A percentile compares a stretch with the other conserved stretches of the same genome.
Conservation (phyloP, 2,888 invertebrate species). For the Stictocephala bisonia region DNA sequence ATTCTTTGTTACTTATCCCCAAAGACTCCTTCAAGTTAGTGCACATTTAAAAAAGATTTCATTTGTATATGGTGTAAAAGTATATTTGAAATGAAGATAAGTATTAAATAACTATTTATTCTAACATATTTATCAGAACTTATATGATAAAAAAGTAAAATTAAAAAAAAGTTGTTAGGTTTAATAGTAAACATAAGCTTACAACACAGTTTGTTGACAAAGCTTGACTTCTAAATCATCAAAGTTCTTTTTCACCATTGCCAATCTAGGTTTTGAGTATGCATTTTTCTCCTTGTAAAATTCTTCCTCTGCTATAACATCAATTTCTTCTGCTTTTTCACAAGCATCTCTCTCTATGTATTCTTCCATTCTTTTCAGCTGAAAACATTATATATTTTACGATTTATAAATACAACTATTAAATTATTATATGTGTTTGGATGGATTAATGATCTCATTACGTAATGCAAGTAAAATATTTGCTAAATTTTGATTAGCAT, state of each 20-base stretch:
- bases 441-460: not conserved
- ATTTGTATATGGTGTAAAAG: too few species aligned
- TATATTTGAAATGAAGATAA: too few species aligned
- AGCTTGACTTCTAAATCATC: slow-evolving; percentile 33
- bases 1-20: too few species aligned
- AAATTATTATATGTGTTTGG: not conserved
- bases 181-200: slow-evolving; percentile 6
- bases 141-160: too few species aligned
- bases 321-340: slow-evolving; percentile 51
- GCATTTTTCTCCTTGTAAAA: slow-evolving; percentile 45
- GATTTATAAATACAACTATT: not conserved
- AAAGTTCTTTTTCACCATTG: slow-evolving; percentile 21
- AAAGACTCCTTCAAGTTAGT: too few species aligned
- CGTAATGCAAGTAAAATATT: not conserved
- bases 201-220: slow-evolving; percentile 22
- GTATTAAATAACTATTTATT: too few species aligned
- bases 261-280: slow-evolving; percentile 16
- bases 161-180: too few species aligned
- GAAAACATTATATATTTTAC: not conserved
- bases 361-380: slow-evolving; percentile 43
- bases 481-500: too few species aligned
- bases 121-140: too few species aligned
- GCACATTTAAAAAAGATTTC: too few species aligned
- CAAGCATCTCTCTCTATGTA: slow-evolving; percentile 49
- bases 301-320: slow-evolving; percentile 47